phyloP scores from a whole-genome alignment of 92 coral and sea anemone species.

The Epizoanthus scotinus region DNA sequence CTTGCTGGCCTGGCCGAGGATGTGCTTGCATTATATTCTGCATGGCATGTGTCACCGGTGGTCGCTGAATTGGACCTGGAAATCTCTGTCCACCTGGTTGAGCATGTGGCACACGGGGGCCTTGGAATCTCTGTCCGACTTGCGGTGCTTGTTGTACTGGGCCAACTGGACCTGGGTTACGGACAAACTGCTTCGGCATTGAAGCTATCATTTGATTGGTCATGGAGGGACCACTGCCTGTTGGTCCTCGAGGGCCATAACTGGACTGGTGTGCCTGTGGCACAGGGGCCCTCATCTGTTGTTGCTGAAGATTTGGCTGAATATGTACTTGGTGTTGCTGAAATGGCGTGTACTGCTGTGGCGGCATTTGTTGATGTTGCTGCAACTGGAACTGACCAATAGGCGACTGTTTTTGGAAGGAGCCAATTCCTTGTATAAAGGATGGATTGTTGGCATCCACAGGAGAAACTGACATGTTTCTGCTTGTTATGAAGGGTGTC shows the following conservation, averaged over 20 bases:
- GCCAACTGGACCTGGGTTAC: slow-evolving; percentile 70
- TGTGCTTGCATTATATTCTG: slow-evolving; percentile 75
- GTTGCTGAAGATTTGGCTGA: slow-evolving; percentile 59
- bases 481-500: slow-evolving; percentile 70
- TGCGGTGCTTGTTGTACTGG: slow-evolving; percentile 69
- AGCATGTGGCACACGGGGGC: slow-evolving; percentile 40
- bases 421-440: slow-evolving; percentile 74
- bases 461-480: slow-evolving; percentile 89
- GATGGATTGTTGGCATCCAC: slow-evolving; percentile 77
- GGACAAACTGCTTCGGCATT: slow-evolving; percentile 72
- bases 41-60: slow-evolving; percentile 55
- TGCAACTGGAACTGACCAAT: slow-evolving; percentile 84
- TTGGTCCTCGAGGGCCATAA: slow-evolving; percentile 59
- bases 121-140: slow-evolving; percentile 34
- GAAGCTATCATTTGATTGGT: slow-evolving; percentile 77
- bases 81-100: slow-evolving; percentile 73
- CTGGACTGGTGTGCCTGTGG: slow-evolving; percentile 74
- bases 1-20: slow-evolving; percentile 74
- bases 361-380: slow-evolving; percentile 77
- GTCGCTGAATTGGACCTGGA: slow-evolving; percentile 98
- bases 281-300: slow-evolving; percentile 56
- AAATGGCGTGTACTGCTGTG: slow-evolving; percentile 86
- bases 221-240: slow-evolving; percentile 62
- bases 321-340: slow-evolving; percentile 80
- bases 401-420: slow-evolving; percentile 76